Percentiles rank a stretch among this genome's conserved stretches.
Conservation (phyloP, 2,888 invertebrate species). For the Zygothrica quintamaculata region DNA sequence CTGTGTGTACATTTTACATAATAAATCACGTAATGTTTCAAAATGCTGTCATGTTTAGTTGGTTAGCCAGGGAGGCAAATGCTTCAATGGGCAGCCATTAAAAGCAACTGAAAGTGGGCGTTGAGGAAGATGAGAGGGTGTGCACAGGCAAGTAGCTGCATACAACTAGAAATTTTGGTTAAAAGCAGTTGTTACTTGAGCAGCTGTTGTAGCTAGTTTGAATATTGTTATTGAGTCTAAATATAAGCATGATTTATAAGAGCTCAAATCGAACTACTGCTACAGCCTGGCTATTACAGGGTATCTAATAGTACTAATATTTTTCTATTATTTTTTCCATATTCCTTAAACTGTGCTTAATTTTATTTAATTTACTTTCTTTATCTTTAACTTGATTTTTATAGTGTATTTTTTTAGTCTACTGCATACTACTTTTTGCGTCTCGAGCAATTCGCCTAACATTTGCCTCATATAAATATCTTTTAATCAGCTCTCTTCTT, state of each 20-base stretch:
- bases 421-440: too few species aligned
- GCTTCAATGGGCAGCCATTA: constrained; percentile 51
- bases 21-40: constrained; percentile 80
- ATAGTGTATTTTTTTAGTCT: too few species aligned
- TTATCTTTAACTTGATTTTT: too few species aligned
- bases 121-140: too few species aligned
- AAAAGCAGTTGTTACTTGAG: constrained; percentile 33
- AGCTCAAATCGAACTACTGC: too few species aligned
- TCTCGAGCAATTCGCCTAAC: too few species aligned
- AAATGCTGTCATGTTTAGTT: constrained; percentile 78
- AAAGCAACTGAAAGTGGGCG: constrained; percentile 47
- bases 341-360: too few species aligned
- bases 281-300: too few species aligned
- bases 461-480: too few species aligned
- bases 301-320: neutral
- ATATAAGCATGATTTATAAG: neutral
- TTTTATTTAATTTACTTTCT: too few species aligned
- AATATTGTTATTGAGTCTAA: neutral
- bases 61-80: constrained; percentile 58
- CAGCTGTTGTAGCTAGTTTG: neutral
- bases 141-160: constrained; percentile 13
- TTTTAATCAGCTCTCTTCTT: too few species aligned
- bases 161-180: constrained; percentile 10
- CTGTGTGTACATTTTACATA: constrained; percentile 59
- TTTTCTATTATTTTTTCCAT: too few species aligned